Percentiles rank a stretch among this genome's conserved stretches.
phyloP scores from a whole-genome alignment of 37 sponge, comb jelly and placozoan genomes.

The Lycopodina hypogea region DNA sequence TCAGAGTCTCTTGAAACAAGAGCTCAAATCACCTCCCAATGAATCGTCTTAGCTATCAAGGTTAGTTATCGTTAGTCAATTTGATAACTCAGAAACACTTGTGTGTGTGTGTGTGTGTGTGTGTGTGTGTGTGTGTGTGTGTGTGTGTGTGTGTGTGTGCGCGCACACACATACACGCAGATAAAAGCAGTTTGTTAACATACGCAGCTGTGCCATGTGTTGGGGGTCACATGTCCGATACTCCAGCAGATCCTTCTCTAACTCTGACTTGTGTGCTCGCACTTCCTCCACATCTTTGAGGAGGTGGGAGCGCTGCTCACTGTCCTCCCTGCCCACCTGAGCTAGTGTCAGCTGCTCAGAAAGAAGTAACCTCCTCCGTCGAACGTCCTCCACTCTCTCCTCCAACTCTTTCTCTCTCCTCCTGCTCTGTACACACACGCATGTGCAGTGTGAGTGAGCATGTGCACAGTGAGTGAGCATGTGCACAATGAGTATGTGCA shows the following conservation, averaged over 20 bases:
- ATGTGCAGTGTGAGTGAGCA: background rate
- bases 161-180: too few species aligned
- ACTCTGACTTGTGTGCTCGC: constrained; percentile 22
- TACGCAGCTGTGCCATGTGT: constrained; percentile 49
- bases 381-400: constrained; percentile 22
- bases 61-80: too few species aligned
- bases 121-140: too few species aligned
- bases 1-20: too few species aligned
- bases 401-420: constrained; percentile 33
- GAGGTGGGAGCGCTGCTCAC: constrained; percentile 53
- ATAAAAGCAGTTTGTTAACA: too few species aligned
- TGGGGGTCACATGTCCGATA: constrained; percentile 89
- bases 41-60: too few species aligned
- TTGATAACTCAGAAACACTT: too few species aligned
- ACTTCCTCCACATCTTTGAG: constrained; percentile 60
- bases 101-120: too few species aligned
- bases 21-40: too few species aligned
- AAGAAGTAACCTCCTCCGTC: constrained; percentile 25
- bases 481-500: too few species aligned
- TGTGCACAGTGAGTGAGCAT: background rate
- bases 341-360: constrained; percentile 38
- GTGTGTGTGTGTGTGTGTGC: too few species aligned
- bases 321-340: constrained; percentile 49
- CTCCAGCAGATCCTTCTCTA: constrained; percentile 63
- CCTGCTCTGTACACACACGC: constrained; percentile 41